Evolutionary conservation across 2,113 vertebrate genomes (phyloP).

Genomic region (Psittacara wagleri): DNA sequence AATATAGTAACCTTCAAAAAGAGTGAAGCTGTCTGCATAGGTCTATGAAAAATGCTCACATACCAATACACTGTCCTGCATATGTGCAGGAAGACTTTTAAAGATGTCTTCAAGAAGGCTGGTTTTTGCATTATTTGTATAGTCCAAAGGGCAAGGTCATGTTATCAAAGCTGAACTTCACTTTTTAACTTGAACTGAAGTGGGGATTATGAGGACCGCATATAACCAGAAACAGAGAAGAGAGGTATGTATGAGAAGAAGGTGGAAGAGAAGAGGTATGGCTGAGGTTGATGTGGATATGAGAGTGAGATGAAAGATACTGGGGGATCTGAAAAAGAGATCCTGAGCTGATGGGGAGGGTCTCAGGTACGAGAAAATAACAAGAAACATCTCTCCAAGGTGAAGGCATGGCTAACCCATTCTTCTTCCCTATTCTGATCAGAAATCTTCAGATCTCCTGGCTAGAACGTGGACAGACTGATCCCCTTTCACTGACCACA

Average conservation of each 20-base stretch:
- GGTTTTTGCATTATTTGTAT: background rate
- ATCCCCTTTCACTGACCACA: background rate
- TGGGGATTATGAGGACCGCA: background rate
- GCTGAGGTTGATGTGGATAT: background rate
- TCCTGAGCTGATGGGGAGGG: background rate
- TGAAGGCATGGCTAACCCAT: background rate
- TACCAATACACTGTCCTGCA: background rate
- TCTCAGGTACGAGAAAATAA: background rate
- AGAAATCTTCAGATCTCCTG: background rate
- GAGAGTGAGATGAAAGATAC: background rate
- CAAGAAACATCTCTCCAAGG: background rate
- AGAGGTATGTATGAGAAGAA: background rate
- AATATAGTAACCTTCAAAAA: background rate
- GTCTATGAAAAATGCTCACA: background rate
- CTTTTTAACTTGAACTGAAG: background rate
- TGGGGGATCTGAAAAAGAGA: background rate
- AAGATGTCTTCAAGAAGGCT: background rate
- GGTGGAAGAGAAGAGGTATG: background rate
- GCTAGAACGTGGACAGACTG: background rate
- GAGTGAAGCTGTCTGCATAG: background rate
- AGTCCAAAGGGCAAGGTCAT: background rate
- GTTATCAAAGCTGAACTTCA: background rate
- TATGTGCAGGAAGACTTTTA: background rate
- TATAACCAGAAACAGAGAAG: background rate
- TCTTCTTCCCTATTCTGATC: background rate